These are phyloP conservation scores for Meandrina meandrites DNA, from an alignment of 92 coral and sea anemone species.

Conservation along the genomic window DNA sequence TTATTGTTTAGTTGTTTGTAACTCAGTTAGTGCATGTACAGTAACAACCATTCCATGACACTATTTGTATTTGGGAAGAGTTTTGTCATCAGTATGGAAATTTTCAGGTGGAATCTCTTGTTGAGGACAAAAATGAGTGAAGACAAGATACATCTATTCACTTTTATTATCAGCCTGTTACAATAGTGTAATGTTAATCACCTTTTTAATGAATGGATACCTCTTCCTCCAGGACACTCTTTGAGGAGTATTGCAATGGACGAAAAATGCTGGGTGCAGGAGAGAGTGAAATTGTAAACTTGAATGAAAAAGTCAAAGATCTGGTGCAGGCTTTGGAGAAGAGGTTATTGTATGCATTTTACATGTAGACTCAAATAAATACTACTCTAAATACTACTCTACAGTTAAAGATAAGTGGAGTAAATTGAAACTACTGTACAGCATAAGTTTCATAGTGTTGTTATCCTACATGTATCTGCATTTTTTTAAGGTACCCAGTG, in stretches of 20 bases:
- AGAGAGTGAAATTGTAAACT: conserved; percentile 15
- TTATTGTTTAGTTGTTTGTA: too few species aligned
- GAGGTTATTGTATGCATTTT: conserved; percentile 37
- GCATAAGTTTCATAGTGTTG: background rate
- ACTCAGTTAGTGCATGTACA: too few species aligned
- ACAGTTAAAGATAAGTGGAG: background rate
- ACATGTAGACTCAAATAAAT: background rate
- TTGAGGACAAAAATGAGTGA: background rate
- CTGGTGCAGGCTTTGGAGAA: conserved; percentile 69
- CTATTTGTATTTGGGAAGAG: background rate
- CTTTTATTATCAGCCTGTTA: background rate
- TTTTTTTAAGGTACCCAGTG: conserved; percentile 71
- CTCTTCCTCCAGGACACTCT: conserved; percentile 48
- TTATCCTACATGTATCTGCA: background rate
- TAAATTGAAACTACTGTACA: background rate
- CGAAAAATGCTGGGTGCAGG: conserved; percentile 50
- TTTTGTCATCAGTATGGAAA: background rate
- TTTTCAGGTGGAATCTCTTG: background rate
- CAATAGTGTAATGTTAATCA: background rate
- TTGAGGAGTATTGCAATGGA: conserved; percentile 64
- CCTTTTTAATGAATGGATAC: background rate
- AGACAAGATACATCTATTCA: background rate
- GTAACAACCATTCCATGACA: background rate
- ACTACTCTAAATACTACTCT: background rate
- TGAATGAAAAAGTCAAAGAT: conserved; percentile 61